Evolutionary conservation across 2,797 vertebrate genomes (phyloP).

Genomic region (Limnodromus scolopaceus): DNA sequence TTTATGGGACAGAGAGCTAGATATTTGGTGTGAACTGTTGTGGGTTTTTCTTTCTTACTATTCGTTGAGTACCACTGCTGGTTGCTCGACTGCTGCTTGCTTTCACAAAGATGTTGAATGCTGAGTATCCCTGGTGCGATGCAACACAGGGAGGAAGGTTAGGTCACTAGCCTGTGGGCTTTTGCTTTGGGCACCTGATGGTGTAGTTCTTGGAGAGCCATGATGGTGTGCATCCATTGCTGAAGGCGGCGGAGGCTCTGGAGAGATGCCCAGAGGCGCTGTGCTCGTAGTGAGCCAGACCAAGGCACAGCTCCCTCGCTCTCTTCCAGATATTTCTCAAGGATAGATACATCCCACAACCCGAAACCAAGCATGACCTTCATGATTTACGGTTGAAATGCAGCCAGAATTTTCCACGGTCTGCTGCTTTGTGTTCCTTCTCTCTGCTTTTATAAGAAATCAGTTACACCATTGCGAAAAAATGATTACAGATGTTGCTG

Average conservation of each 20-base stretch:
- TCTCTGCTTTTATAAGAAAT: not conserved
- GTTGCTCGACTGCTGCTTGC: not conserved
- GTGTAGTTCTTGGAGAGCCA: accelerated
- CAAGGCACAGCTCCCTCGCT: not conserved
- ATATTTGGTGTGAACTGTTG: not conserved
- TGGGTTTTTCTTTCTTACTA: not conserved
- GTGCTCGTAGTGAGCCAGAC: not conserved
- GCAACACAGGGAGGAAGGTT: not conserved
- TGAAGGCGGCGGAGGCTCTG: not conserved
- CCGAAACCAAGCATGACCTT: not conserved
- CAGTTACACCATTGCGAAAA: not conserved
- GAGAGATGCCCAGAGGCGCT: not conserved
- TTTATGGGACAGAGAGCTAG: not conserved
- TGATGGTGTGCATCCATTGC: not conserved
- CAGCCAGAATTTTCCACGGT: not conserved
- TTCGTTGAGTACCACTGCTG: not conserved
- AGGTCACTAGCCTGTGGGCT: not conserved
- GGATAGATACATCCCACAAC: not conserved
- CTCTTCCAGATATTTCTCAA: not conserved
- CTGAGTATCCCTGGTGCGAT: not conserved
- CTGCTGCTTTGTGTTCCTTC: not conserved
- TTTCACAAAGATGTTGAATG: not conserved
- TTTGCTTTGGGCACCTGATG: not conserved
- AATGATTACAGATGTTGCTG: not conserved
- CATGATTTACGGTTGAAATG: not conserved